phyloP scores from a whole-genome alignment of 1,140 invertebrate genomes.

The Homarus americanus region DNA sequence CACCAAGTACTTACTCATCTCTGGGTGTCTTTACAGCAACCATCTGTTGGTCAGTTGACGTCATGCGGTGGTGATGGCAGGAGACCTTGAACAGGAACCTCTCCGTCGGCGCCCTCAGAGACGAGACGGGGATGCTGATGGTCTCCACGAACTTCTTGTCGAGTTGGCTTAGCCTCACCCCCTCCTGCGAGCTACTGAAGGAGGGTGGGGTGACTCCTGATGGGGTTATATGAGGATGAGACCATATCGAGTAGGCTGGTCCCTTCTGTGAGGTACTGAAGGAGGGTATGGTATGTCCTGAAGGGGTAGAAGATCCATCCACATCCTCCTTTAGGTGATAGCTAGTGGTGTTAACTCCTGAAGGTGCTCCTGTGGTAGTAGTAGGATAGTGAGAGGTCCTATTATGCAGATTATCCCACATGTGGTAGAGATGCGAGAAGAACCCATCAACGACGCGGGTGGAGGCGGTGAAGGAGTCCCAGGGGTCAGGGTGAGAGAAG shows the following conservation, averaged over 20 bases:
- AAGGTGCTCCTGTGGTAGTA: too few species aligned
- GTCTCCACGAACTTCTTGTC: slow-evolving; percentile 16
- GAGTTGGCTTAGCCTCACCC: too few species aligned
- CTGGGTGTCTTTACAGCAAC: not conserved
- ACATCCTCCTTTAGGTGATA: too few species aligned
- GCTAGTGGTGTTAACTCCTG: too few species aligned
- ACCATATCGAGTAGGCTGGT: too few species aligned
- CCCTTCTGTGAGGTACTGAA: too few species aligned
- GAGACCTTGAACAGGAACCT: slow-evolving; percentile 14
- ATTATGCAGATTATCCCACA: slow-evolving; percentile 35
- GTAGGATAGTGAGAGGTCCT: not conserved
- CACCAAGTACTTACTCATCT: slow-evolving; percentile 47
- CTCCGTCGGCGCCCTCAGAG: not conserved
- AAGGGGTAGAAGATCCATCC: too few species aligned
- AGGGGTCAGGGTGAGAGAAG: slow-evolving; percentile 14
- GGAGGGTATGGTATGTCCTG: too few species aligned
- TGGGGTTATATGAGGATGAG: too few species aligned
- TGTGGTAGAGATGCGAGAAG: slow-evolving; percentile 16
- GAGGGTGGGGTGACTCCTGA: too few species aligned
- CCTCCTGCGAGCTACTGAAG: too few species aligned
- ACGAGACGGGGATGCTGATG: slow-evolving; percentile 31
- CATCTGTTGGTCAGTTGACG: not conserved
- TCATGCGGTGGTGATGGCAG: not conserved
- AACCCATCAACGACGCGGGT: slow-evolving; percentile 8
- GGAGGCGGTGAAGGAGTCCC: slow-evolving; percentile 28